Base-by-base conservation (phyloP, 37 sponge, comb jelly and placozoan genomes). In the Spongia lamella region DNA sequence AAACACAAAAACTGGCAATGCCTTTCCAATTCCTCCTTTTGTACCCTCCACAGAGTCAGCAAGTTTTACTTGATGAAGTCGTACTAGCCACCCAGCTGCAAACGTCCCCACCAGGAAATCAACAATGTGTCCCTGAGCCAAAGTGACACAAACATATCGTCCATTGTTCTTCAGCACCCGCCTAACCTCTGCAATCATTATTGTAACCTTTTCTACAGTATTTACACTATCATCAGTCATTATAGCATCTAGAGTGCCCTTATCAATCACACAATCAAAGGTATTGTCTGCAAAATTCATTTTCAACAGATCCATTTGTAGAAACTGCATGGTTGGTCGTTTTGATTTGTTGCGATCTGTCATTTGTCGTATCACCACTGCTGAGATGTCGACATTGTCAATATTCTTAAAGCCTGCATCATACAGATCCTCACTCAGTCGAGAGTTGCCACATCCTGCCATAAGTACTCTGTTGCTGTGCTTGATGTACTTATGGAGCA, bases 231-330 rank as follows among this genome's bases (percentile, higher is more conserved):
- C 72, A 53, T 83, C 78, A 40, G 69, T 74, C 67, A 70, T 77
- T 53, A 94, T 69, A 71, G 94, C 91, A 77, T 94, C 94, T 20
- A 91, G 64, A 14, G 94, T 94, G n/a, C 92, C 94, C 51, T 94
- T 94, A 63, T 94, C 94, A 24, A 94, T 20, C 16, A 90, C 91
- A 80, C 79, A 69, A 34, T 94, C 91, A 63, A 84, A 90, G 3
- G 20, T 3, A 13, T 49, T 63, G 53, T 86, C 85, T 9, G 21
- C 37, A 54, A 70, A 94, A 19, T 21, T 52, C 91, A 90, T 86
- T 19, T 73, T 24, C 27, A 80, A 56, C n/a, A 90, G 27, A 60
- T 94, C 91, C 91, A 90, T 90, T 52, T 76, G 70, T 20, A 33
- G 32, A 56, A 84, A 94, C 6, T 26, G 50, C 88, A 94, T 76